These are phyloP conservation scores for Tricholaema leucomelas DNA, from an alignment of 2,113 vertebrate genomes.

Conservation along the genomic window DNA sequence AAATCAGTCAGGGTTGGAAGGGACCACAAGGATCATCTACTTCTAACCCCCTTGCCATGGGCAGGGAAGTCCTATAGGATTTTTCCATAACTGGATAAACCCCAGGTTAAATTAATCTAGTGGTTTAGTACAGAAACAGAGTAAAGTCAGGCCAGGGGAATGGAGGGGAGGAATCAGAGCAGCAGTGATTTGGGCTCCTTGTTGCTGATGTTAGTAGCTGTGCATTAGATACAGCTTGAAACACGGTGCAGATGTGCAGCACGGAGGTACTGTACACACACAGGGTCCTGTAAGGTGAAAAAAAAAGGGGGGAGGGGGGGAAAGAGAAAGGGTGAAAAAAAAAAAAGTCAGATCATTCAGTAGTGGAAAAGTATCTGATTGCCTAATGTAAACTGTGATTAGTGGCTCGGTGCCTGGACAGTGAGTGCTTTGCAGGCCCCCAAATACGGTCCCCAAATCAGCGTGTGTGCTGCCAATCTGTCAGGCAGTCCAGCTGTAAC, in stretches of 20 bases:
- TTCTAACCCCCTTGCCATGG: too few species aligned
- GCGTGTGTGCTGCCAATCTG: slow-evolving; percentile 23
- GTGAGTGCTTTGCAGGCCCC: slow-evolving; percentile 3
- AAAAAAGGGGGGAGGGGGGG: not conserved
- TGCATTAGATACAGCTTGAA: not conserved
- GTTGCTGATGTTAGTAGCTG: not conserved
- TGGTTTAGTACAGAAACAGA: not conserved
- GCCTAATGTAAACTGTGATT: slow-evolving; percentile 54
- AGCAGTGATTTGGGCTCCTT: not conserved
- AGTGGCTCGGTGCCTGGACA: slow-evolving; percentile 23
- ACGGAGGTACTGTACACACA: not conserved
- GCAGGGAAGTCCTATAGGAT: not conserved
- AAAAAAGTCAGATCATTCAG: not conserved
- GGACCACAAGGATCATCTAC: too few species aligned
- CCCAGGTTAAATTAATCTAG: not conserved
- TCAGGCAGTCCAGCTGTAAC: slow-evolving; percentile 41
- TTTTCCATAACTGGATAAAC: not conserved
- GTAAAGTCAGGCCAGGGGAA: not conserved
- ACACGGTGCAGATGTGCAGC: slow-evolving; percentile 18
- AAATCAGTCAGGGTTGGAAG: too few species aligned
- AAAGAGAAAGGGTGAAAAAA: too few species aligned
- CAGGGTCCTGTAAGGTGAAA: slow-evolving; percentile 31
- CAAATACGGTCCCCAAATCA: slow-evolving; percentile 4
- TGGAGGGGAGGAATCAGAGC: not conserved
- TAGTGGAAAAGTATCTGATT: slow-evolving; percentile 43